Conservation (phyloP, 2,888 invertebrate species). For the Muschampia plurimacula region DNA sequence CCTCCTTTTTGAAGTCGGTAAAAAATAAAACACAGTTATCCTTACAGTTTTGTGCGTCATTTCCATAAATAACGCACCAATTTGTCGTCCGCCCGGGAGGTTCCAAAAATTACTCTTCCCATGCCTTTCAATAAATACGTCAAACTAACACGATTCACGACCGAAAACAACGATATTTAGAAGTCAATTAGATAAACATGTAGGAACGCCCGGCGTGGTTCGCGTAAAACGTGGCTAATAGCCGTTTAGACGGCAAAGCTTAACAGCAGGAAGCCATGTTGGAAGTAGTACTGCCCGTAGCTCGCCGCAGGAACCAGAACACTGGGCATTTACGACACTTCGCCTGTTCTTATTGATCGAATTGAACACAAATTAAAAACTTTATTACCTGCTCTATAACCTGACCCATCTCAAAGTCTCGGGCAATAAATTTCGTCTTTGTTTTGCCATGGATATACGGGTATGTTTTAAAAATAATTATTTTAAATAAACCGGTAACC, state of each 20-base stretch:
- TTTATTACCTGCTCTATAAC: conserved; percentile 53
- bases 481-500: not conserved
- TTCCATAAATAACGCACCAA: conserved; percentile 32
- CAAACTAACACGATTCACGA: conserved; percentile 74
- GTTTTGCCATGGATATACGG: conserved; percentile 29
- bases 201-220: conserved; percentile 67
- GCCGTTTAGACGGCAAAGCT: conserved; percentile 69
- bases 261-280: conserved; percentile 77
- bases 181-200: conserved; percentile 79
- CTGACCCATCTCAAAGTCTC: conserved; percentile 26
- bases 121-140: conserved; percentile 73
- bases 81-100: conserved; percentile 44
- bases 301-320: conserved; percentile 56
- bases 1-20: too few species aligned
- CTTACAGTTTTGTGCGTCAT: conserved; percentile 17
- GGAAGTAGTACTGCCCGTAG: conserved; percentile 54
- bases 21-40: not conserved
- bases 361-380: conserved; percentile 69
- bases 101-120: conserved; percentile 57
- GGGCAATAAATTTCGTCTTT: conserved; percentile 26
- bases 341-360: conserved; percentile 68
- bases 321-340: conserved; percentile 69
- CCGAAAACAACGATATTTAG: conserved; percentile 78
- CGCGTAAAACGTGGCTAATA: conserved; percentile 78
- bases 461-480: conserved; percentile 20